phyloP scores from a whole-genome alignment of 2,113 vertebrate species.

The Upupa epops region DNA sequence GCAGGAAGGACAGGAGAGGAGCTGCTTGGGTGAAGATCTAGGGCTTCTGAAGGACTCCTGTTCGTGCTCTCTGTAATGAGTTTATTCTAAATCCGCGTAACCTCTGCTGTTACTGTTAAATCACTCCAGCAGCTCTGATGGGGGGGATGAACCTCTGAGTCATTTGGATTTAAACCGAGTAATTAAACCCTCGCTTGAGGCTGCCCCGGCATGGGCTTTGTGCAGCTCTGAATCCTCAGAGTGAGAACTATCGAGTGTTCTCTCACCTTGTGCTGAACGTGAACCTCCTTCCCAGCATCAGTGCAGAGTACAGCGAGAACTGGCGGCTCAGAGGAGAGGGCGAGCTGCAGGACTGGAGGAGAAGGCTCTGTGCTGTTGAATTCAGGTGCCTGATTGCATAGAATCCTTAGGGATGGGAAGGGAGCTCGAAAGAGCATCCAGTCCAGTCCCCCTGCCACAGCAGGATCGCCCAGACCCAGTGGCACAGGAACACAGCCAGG shows the following conservation, averaged over 20 bases:
- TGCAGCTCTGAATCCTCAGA: neutral
- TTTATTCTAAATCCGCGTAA: neutral
- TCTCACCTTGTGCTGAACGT: neutral
- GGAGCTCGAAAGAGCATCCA: too few relatives aligned
- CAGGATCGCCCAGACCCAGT: too few relatives aligned
- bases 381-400: neutral
- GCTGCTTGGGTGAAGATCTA: neutral
- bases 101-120: conserved; percentile 24
- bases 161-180: neutral
- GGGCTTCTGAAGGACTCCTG: neutral
- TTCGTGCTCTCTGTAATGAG: neutral
- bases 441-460: too few relatives aligned
- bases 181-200: conserved; percentile 2
- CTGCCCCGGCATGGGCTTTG: neutral
- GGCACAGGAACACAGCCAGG: too few relatives aligned
- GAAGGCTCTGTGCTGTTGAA: neutral
- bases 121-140: neutral
- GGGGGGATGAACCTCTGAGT: conserved; percentile 39
- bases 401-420: too few relatives aligned
- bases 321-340: neutral
- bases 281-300: neutral
- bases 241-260: neutral
- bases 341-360: neutral
- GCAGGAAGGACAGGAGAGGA: neutral
- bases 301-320: neutral